Conservation (phyloP, 2,888 invertebrate species). For the Hyppa rectilinea region DNA sequence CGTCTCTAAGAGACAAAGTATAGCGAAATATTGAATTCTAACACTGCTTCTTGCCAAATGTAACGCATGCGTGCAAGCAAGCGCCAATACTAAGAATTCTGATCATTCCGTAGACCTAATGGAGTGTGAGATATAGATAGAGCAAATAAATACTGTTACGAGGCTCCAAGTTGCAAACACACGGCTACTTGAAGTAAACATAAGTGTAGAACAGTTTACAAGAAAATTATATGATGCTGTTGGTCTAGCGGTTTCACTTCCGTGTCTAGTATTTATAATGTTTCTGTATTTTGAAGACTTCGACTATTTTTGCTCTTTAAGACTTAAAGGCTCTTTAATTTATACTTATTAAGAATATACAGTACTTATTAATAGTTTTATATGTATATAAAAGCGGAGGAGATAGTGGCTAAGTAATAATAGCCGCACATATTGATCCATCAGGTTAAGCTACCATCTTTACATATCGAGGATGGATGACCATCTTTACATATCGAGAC, state of each 20-base stretch:
- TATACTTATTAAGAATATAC: neutral
- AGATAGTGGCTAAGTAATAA: no score
- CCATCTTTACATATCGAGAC: no score
- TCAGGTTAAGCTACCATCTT: no score
- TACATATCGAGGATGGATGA: no score
- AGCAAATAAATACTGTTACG: conserved; percentile 48
- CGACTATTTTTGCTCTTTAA: neutral
- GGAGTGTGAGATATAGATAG: conserved; percentile 48
- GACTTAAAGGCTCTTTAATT: neutral
- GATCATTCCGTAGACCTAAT: conserved; percentile 42
- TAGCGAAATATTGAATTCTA: neutral
- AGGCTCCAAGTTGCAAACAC: conserved; percentile 22
- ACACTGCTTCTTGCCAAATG: conserved; percentile 25
- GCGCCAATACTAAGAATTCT: conserved; percentile 35
- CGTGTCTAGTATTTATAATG: neutral
- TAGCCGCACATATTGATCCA: no score
- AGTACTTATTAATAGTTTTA: no score
- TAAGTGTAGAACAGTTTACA: conserved; percentile 23
- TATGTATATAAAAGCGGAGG: no score
- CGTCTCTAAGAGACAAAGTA: no score
- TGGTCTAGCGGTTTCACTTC: conserved; percentile 15
- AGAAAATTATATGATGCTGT: conserved; percentile 19
- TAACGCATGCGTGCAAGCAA: conserved; percentile 29
- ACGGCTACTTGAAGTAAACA: conserved; percentile 17
- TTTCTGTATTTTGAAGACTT: neutral